These are phyloP conservation scores for Camponotus pennsylvanicus DNA, from an alignment of 1,140 invertebrate species.

Conservation along the genomic window DNA sequence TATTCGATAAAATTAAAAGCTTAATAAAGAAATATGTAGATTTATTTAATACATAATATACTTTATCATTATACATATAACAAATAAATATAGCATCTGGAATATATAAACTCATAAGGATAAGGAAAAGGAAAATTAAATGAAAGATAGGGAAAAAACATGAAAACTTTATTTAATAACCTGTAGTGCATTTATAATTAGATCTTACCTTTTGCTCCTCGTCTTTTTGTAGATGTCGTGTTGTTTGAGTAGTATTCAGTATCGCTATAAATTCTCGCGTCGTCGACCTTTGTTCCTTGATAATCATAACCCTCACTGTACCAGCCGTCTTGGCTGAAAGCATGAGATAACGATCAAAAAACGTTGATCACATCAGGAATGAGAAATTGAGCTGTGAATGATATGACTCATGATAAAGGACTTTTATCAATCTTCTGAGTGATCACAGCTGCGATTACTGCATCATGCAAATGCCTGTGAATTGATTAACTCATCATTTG, in stretches of 20 bases:
- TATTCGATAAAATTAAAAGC: not conserved
- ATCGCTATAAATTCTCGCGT: conserved; percentile 85
- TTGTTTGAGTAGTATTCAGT: conserved; percentile 84
- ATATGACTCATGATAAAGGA: conserved; percentile 62
- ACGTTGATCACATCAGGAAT: not conserved
- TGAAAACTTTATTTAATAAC: conserved; percentile 8
- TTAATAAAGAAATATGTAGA: not conserved
- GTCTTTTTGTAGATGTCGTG: conserved; percentile 81
- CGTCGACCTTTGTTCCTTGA: conserved; percentile 81
- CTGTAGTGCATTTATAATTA: not conserved
- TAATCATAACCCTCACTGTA: conserved; percentile 86
- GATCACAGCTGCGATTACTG: conserved; percentile 33
- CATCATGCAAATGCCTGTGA: conserved; percentile 70
- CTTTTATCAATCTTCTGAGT: conserved; percentile 19
- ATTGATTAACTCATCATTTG: conserved; percentile 20
- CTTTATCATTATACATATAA: not conserved
- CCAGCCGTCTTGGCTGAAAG: conserved; percentile 85
- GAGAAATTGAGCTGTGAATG: conserved; percentile 45
- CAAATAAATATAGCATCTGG: not conserved
- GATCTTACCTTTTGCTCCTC: conserved; percentile 72
- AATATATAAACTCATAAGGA: not conserved
- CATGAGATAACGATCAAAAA: conserved; percentile 64
- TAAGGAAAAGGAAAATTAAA: not conserved
- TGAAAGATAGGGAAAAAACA: not conserved
- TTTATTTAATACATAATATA: not conserved